Evolutionary conservation across 2,888 invertebrate genomes (phyloP).

Genomic region (Xanthorhoe spadicearia): DNA sequence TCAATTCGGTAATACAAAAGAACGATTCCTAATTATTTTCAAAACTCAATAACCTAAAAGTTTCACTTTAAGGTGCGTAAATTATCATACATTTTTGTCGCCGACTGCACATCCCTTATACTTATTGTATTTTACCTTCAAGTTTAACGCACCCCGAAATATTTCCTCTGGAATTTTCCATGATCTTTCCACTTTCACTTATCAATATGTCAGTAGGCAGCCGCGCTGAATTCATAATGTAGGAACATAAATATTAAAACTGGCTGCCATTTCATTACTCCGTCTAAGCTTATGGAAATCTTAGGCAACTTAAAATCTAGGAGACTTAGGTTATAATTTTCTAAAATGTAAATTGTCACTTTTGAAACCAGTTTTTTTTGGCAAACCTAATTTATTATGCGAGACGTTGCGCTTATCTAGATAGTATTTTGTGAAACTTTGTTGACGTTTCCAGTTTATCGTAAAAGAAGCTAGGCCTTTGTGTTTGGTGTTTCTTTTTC

Average conservation of each 20-base stretch:
- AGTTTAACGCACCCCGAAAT: conserved; percentile 1
- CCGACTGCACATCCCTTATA: not conserved
- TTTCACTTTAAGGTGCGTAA: too few relatives aligned
- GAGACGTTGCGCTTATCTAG: too few relatives aligned
- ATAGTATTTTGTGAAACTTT: too few relatives aligned
- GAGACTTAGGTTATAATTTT: not conserved
- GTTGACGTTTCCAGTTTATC: too few relatives aligned
- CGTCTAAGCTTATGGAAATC: not conserved
- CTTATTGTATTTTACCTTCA: not conserved
- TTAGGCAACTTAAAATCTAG: not conserved
- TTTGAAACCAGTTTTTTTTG: too few relatives aligned
- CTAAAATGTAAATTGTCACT: not conserved
- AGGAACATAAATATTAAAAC: conserved; percentile 21
- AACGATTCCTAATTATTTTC: too few relatives aligned
- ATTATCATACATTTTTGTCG: not conserved
- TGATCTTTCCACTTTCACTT: conserved; percentile 20
- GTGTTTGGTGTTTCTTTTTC: too few relatives aligned
- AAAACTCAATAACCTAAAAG: too few relatives aligned
- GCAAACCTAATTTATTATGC: too few relatives aligned
- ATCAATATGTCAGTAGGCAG: conserved; percentile 32
- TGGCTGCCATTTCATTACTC: conserved; percentile 12
- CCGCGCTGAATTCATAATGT: conserved; percentile 24
- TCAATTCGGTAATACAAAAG: too few relatives aligned
- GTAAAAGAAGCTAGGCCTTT: too few relatives aligned
- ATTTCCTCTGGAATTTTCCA: conserved; percentile 18